Base-by-base conservation (phyloP, 1,140 invertebrate species). In the Mylabris phalerata region DNA sequence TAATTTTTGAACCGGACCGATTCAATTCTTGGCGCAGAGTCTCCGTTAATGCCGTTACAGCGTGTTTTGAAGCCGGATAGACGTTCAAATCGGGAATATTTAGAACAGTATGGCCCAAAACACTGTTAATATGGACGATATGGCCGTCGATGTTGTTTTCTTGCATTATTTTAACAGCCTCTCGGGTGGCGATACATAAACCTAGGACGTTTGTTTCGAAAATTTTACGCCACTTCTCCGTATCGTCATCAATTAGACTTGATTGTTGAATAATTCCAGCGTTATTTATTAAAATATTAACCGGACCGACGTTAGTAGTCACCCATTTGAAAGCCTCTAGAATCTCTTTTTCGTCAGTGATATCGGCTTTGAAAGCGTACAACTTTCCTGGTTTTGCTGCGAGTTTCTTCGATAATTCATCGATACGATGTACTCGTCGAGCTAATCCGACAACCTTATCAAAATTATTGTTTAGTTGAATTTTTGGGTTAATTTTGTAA, bases 271-370 rank as follows among this genome's bases (percentile, higher is more conserved):
- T 54, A 3, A 63, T 38, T 9, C 84, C 86, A 0, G 87, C 85
- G 68, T 84, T 87, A 66, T 87, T 88, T 2, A 89, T 71, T 45
- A 86, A 75, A 2, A 89, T 75, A 67, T 85, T 80, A 7, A 86
- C 73, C 2, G 80, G 76, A 3, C 84, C 84, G 4, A 84, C 67
- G 19, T 76, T 76, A 7, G 73, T 67, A 47, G 80, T 77, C 2
- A 84, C 75, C 78, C 79, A 81, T 6, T 76, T 67, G 62, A 88
- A 88, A 48, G 84, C 77, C 4, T 71, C 64, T 11, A 78, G 55
- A 4, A 89, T 79, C 1, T 85, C 79, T 4, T 82, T 76, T 65
- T 86, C 84, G 6, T 49, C 61, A 43, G 61, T 59, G 43, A 70
- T 44, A 57, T 78, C 74, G 10, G 48, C 55, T 74, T 62, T 3